These are phyloP conservation scores for Stegodyphus mimosarum DNA, from an alignment of 1,140 invertebrate species.

Conservation along the genomic window DNA sequence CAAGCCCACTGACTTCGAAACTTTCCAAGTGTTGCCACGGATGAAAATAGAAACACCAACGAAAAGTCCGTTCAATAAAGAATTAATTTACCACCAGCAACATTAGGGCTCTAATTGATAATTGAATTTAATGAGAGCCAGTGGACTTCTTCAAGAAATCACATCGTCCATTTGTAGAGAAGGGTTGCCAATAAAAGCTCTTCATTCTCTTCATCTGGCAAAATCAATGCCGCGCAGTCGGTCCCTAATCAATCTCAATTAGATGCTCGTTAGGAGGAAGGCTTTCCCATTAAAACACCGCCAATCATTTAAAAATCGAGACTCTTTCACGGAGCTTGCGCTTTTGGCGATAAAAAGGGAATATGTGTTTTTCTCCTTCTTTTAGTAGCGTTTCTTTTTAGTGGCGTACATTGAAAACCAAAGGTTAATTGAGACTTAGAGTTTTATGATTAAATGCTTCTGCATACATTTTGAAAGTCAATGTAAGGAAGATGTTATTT, in stretches of 20 bases:
- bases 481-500: not conserved
- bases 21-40: too few species aligned
- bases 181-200: slow-evolving; percentile 3
- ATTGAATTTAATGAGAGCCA: slow-evolving; percentile 36
- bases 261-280: slow-evolving; percentile 28
- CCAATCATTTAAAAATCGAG: slow-evolving; percentile 38
- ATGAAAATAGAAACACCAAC: too few species aligned
- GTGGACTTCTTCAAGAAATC: slow-evolving; percentile 13
- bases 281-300: slow-evolving; percentile 35
- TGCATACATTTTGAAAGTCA: too few species aligned
- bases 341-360: too few species aligned
- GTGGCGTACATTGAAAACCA: too few species aligned
- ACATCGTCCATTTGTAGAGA: not conserved
- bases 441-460: too few species aligned
- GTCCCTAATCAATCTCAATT: slow-evolving; percentile 41
- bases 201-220: not conserved
- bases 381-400: too few species aligned
- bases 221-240: slow-evolving; percentile 19
- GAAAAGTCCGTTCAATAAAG: slow-evolving; percentile 11
- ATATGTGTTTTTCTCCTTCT: too few species aligned
- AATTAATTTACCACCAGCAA: slow-evolving; percentile 39
- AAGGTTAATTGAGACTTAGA: too few species aligned
- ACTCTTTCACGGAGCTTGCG: too few species aligned
- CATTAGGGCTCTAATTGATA: slow-evolving; percentile 52
- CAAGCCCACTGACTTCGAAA: too few species aligned